Evolutionary conservation across 2,888 invertebrate species (phyloP), one percentile per base, ranked within the genome.

Genomic region (Zaprionus obscuricornis): DNA sequence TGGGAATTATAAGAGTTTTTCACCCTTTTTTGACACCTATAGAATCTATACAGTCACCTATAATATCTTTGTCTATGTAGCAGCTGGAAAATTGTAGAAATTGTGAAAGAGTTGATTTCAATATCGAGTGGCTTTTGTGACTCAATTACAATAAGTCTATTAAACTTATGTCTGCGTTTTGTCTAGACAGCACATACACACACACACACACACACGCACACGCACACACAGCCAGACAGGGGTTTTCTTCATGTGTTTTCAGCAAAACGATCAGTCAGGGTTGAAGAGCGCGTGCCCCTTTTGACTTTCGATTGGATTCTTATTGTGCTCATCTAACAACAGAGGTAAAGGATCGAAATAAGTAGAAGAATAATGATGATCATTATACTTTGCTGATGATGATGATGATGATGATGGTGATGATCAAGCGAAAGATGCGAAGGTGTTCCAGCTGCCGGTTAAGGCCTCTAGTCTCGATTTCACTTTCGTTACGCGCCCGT

Each of bases 131-230:
- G 81, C 73, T 79, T 79, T 85, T 85, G 78, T 85, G 84, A 85
- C 86, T 79, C 86, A 79, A 79, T 79, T 79, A 79, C 78, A 79
- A 86, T 86, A 81, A 86, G 83, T 82, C 85, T 82, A 82, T 82
- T 82, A 85, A 84, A 86, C 56, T 70, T 74, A 43, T 70, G 82
- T 86, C 85, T 85, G 81, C 60, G 66, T 56, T 54, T 40, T 60
- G 86, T 81, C 84, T 81, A 85, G 79, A 82, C 71, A 29, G 26
- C 18, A 18, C 39, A 43, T n/a, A 49, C 31, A 42, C 47, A 29
- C 11, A 34, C 13, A 3, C 8, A 33, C 14, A 1, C 33, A 33
- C 6, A 33, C 6, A 5, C 3, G 7, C 2, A 10, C 17, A 8
- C 34, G 16, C n/a, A 11, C n/a, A n/a, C n/a, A n/a, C n/a, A n/a